A percentile compares a stretch with the other conserved stretches of the same genome.
Evolutionary conservation across 2,797 vertebrate genomes (phyloP).

Genomic region (Acanthis flammea): DNA sequence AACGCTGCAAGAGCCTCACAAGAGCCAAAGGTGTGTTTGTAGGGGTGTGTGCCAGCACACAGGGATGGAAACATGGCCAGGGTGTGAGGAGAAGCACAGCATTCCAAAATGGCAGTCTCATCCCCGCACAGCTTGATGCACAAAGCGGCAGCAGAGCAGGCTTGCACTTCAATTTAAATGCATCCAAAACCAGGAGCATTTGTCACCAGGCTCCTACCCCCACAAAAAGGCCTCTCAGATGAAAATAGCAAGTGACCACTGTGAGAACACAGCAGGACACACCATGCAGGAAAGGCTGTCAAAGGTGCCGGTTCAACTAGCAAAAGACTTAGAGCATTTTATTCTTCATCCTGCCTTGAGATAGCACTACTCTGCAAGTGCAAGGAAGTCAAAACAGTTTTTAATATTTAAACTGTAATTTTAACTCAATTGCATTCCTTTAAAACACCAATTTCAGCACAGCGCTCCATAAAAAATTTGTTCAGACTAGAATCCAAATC

Average conservation of each 20-base stretch:
- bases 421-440: not conserved
- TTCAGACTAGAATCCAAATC: not conserved
- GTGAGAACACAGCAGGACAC: not conserved
- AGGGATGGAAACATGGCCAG: accelerated
- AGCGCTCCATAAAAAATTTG: not conserved
- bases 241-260: not conserved
- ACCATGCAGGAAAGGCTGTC: not conserved
- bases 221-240: not conserved
- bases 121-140: accelerated
- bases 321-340: not conserved
- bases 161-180: not conserved
- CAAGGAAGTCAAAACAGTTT: not conserved
- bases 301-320: accelerated
- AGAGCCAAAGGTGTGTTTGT: not conserved
- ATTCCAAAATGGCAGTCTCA: not conserved
- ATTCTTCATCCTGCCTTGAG: not conserved
- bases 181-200: not conserved
- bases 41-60: accelerated
- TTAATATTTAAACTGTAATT: not conserved
- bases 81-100: accelerated
- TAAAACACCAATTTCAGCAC: not conserved
- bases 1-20: accelerated
- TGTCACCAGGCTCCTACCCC: not conserved
- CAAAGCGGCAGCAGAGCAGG: not conserved
- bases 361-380: not conserved